Percentiles rank a stretch among this genome's conserved stretches.
These are phyloP conservation scores for Calephelis virginiensis DNA, from an alignment of 1,140 invertebrate species.

Conservation along the genomic window DNA sequence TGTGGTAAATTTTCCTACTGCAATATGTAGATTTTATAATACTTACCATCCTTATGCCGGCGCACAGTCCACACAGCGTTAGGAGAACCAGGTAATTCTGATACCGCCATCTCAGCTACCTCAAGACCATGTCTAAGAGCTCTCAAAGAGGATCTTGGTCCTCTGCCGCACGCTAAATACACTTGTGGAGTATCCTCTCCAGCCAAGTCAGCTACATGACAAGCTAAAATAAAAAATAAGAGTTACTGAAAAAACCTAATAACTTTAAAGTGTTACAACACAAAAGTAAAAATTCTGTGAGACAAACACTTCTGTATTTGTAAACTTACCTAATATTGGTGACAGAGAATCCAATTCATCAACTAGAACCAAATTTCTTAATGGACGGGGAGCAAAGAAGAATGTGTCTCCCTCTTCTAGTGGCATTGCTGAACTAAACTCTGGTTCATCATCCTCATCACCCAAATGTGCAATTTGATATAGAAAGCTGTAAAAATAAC, in stretches of 20 bases:
- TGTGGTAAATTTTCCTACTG: neutral
- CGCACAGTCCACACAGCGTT: slow-evolving; percentile 99
- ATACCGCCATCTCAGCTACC: slow-evolving; percentile 99
- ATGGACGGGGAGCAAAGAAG: slow-evolving; percentile 96
- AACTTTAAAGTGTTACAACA: neutral
- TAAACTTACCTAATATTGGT: slow-evolving; percentile 91
- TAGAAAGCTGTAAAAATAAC: slow-evolving; percentile 86
- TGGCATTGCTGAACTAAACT: slow-evolving; percentile 99
- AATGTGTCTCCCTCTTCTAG: slow-evolving; percentile 99
- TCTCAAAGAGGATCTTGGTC: slow-evolving; percentile 94
- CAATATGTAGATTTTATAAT: slow-evolving; percentile 19
- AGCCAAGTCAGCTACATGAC: slow-evolving; percentile 88
- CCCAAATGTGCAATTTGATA: slow-evolving; percentile 99
- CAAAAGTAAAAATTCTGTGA: neutral
- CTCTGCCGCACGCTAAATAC: slow-evolving; percentile 96
- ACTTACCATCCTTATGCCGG: slow-evolving; percentile 94
- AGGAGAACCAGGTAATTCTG: slow-evolving; percentile 98
- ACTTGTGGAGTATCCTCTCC: slow-evolving; percentile 99
- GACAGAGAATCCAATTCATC: slow-evolving; percentile 99
- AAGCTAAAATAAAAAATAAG: slow-evolving; percentile 51
- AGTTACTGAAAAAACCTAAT: neutral
- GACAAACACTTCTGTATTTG: neutral
- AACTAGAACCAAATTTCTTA: slow-evolving; percentile 97
- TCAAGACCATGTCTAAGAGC: slow-evolving; percentile 98
- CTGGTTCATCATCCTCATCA: slow-evolving; percentile 99